Percentiles rank a stretch among this genome's conserved stretches.
Evolutionary conservation across 30 jellyfish, hydroid and myxozoan genomes (phyloP).

Genomic region (Turritopsis dohrnii): DNA sequence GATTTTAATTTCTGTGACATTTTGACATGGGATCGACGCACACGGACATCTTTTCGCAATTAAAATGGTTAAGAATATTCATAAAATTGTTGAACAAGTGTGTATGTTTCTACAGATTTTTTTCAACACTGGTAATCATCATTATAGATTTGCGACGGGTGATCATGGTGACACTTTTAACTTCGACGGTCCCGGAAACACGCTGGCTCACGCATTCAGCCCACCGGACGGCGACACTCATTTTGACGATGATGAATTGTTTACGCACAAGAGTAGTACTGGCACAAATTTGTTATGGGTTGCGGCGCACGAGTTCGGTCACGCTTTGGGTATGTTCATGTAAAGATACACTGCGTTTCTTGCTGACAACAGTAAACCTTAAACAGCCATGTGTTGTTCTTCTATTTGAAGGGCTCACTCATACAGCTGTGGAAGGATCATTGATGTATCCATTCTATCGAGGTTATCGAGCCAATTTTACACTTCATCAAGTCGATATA

Average conservation of each 20-base stretch:
- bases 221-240: background rate
- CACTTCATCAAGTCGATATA: slow-evolving; percentile 52
- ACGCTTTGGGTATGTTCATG: background rate
- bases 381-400: too few relatives aligned
- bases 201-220: background rate
- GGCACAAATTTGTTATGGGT: background rate
- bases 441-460: slow-evolving; percentile 80
- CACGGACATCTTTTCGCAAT: too few relatives aligned
- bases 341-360: too few relatives aligned
- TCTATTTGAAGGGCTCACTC: slow-evolving; percentile 64
- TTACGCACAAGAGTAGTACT: background rate
- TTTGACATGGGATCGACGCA: too few relatives aligned
- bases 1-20: too few relatives aligned
- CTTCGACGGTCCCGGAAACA: background rate
- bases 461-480: slow-evolving; percentile 44
- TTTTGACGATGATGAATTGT: background rate
- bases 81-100: too few relatives aligned
- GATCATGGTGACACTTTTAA: background rate
- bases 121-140: too few relatives aligned
- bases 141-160: background rate
- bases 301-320: background rate
- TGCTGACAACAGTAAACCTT: too few relatives aligned
- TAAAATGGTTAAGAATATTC: too few relatives aligned
- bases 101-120: too few relatives aligned
- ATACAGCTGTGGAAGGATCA: slow-evolving; percentile 45